phyloP scores from a whole-genome alignment of 2,888 invertebrate genomes.

The Brenthis daphne region DNA sequence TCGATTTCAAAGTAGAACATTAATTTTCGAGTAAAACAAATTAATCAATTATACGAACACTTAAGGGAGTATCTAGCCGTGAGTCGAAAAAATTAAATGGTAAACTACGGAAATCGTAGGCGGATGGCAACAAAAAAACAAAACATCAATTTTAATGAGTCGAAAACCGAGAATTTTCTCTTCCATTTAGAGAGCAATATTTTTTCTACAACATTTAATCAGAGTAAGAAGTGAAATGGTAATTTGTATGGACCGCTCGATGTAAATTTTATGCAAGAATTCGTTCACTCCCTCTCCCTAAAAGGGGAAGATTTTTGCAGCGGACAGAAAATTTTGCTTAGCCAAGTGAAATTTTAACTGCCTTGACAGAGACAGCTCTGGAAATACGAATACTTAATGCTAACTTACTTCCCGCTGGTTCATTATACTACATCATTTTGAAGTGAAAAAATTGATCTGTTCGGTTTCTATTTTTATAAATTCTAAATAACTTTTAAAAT shows the following conservation, averaged over 20 bases:
- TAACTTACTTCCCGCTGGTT: conserved; percentile 79
- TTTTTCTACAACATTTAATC: conserved; percentile 83
- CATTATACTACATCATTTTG: conserved; percentile 80
- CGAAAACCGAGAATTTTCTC: conserved; percentile 79
- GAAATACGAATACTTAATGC: conserved; percentile 80
- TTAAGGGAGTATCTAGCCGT: conserved; percentile 42
- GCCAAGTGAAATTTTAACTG: conserved; percentile 82
- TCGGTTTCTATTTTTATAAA: conserved; percentile 10
- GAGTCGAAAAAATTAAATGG: conserved; percentile 48
- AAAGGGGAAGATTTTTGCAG: conserved; percentile 79
- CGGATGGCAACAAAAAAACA: conserved; percentile 54
- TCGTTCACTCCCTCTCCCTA: conserved; percentile 73
- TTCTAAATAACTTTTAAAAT: background rate
- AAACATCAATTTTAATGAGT: conserved; percentile 80
- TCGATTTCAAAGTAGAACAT: conserved; percentile 24
- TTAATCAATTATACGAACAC: conserved; percentile 49
- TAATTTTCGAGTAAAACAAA: conserved; percentile 46
- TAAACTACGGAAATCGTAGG: conserved; percentile 54
- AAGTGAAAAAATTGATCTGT: conserved; percentile 64
- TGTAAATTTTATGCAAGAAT: conserved; percentile 82
- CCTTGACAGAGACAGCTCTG: conserved; percentile 79
- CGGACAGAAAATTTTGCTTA: conserved; percentile 82
- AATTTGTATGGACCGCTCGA: conserved; percentile 82
- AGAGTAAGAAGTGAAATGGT: conserved; percentile 81
- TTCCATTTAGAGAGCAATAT: conserved; percentile 80